Conservation (phyloP, 2,113 vertebrate species). For the Anhinga anhinga region DNA sequence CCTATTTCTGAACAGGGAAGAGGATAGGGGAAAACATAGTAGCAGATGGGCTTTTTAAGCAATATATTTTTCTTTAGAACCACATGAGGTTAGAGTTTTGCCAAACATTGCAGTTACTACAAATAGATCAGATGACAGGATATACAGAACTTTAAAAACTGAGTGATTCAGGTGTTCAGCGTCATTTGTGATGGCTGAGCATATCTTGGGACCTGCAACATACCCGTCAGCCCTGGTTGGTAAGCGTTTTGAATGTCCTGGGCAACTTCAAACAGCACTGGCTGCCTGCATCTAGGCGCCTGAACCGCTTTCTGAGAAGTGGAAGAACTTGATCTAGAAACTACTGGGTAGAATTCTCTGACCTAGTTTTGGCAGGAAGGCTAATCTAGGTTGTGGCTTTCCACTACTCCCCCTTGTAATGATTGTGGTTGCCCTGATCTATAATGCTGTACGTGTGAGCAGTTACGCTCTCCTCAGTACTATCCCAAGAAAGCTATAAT, state of each 20-base stretch:
- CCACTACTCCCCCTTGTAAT: accelerated
- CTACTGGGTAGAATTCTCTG: neutral
- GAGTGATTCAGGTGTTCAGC: neutral
- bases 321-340: neutral
- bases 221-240: neutral
- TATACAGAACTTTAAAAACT: neutral
- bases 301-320: neutral
- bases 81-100: neutral
- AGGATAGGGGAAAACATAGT: neutral
- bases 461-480: neutral
- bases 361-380: neutral
- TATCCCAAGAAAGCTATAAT: neutral
- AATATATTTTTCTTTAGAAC: neutral
- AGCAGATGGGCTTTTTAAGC: neutral
- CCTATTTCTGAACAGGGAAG: neutral
- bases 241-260: neutral
- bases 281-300: neutral
- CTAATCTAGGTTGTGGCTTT: neutral
- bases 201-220: neutral
- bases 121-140: neutral
- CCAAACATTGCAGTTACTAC: neutral
- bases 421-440: neutral
- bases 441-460: neutral
- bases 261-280: neutral
- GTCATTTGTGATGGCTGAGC: neutral